A percentile compares a stretch with the other conserved stretches of the same genome.
Conservation (phyloP, 2,113 vertebrate genomes). For the Pomatorhinus ruficollis region DNA sequence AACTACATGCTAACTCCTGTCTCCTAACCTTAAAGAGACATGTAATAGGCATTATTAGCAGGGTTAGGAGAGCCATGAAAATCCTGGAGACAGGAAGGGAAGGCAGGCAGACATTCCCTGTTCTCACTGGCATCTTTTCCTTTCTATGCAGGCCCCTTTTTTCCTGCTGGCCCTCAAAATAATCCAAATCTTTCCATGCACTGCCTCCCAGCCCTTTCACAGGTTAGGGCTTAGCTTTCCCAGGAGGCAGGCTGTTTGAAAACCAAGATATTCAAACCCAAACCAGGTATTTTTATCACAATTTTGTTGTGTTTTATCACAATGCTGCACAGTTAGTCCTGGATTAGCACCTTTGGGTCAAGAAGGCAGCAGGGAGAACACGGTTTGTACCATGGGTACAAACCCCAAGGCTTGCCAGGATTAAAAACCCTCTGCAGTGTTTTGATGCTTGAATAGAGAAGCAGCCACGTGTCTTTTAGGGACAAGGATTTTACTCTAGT, state of each 20-base stretch:
- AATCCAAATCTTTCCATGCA: background rate
- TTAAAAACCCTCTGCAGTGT: background rate
- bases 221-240: background rate
- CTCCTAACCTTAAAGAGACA: background rate
- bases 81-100: background rate
- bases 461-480: background rate
- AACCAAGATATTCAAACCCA: background rate
- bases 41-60: background rate
- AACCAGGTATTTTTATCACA: background rate
- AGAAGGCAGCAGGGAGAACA: background rate
- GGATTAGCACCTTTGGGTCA: background rate
- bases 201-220: background rate
- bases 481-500: background rate
- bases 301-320: background rate
- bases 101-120: background rate
- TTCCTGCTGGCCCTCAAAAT: background rate
- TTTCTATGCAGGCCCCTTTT: background rate
- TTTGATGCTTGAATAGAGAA: background rate
- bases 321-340: background rate
- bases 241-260: background rate
- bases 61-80: background rate
- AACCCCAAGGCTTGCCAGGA: background rate
- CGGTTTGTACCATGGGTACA: fast-evolving
- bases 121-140: background rate
- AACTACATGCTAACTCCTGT: background rate